Conservation (phyloP, 1,140 invertebrate genomes). For the Campoletis sonorensis region DNA sequence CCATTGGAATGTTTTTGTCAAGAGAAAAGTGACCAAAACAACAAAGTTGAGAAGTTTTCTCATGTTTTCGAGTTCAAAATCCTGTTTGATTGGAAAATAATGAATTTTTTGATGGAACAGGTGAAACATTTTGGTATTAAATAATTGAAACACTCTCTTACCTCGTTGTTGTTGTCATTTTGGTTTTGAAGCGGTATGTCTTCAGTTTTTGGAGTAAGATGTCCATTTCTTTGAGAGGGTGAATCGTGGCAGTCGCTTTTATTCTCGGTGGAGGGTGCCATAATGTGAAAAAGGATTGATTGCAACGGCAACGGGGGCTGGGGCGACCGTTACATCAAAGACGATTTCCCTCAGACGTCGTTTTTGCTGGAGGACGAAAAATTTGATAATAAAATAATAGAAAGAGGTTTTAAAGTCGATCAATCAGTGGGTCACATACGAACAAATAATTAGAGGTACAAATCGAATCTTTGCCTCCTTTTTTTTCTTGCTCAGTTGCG, state of each 20-base stretch:
- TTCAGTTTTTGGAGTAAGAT: constrained; percentile 59
- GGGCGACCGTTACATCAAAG: constrained; percentile 22
- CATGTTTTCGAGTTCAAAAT: too few relatives aligned
- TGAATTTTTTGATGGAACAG: too few relatives aligned
- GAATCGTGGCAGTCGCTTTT: constrained; percentile 59
- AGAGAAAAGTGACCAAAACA: too few relatives aligned
- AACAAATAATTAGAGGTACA: background rate
- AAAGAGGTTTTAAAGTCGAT: background rate
- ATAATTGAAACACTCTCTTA: constrained; percentile 46
- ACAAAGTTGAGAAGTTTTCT: too few relatives aligned
- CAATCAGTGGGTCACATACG: too few relatives aligned
- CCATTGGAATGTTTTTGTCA: too few relatives aligned
- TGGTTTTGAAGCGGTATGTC: constrained; percentile 65
- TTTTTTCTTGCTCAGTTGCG: too few relatives aligned
- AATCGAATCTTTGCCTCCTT: too few relatives aligned
- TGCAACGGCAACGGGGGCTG: constrained; percentile 46
- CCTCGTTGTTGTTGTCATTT: constrained; percentile 66
- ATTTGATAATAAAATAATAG: background rate
- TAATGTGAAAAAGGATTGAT: constrained; percentile 62
- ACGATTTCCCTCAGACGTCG: background rate
- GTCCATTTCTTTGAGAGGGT: constrained; percentile 64
- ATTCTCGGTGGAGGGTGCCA: constrained; percentile 65
- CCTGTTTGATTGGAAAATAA: too few relatives aligned
- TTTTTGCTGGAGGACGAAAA: background rate
- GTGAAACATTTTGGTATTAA: too few relatives aligned